phyloP scores from a whole-genome alignment of 2,797 vertebrate genomes.

The Balearica regulorum region DNA sequence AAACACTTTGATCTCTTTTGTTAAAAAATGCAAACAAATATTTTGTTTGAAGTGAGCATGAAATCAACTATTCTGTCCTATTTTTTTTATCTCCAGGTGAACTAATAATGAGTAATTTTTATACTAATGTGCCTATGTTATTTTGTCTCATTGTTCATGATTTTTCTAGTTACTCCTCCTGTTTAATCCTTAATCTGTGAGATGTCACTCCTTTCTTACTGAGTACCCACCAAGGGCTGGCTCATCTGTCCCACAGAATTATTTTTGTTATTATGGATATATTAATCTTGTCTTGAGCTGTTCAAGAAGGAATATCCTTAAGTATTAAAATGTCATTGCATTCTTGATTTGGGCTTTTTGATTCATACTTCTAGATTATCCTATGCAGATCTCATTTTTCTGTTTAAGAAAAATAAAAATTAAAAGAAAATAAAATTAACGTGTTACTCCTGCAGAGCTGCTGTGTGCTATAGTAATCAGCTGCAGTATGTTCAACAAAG shows the following conservation, averaged over 20 bases:
- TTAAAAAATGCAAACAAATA: background rate
- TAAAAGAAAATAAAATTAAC: background rate
- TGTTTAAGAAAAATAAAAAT: background rate
- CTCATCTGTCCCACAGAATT: background rate
- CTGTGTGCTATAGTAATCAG: background rate
- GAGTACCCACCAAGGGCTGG: background rate
- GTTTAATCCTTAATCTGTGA: background rate
- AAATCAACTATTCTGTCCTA: background rate
- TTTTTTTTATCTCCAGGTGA: background rate
- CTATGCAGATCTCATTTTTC: background rate
- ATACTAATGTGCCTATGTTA: background rate
- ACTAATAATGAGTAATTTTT: background rate
- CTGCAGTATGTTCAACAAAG: background rate
- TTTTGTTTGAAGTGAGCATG: background rate
- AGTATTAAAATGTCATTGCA: background rate
- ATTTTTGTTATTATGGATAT: background rate
- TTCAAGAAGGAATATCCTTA: background rate
- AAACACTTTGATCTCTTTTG: background rate
- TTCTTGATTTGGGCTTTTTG: background rate
- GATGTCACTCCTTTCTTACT: background rate
- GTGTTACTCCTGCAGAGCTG: background rate
- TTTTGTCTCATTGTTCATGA: background rate
- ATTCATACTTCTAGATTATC: background rate
- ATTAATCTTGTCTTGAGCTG: background rate
- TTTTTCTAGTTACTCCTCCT: background rate